Evolutionary conservation across 1,140 invertebrate species (phyloP).

Genomic region (Eupeodes corollae): DNA sequence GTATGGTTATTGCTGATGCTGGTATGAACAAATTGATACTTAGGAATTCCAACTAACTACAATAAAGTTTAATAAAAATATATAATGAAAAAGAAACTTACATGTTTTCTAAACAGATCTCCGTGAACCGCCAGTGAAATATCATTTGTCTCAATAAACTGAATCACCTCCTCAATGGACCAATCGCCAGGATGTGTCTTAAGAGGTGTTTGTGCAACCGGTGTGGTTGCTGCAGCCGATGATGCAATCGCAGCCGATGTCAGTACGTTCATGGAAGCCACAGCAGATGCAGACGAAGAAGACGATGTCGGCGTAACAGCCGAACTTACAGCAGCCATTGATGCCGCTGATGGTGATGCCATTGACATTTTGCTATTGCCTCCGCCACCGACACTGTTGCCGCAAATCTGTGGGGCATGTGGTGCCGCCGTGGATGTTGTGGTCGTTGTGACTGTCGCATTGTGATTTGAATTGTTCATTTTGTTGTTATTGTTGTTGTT

Average conservation of each 20-base stretch:
- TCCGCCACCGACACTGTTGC: conserved; percentile 18
- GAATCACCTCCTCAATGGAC: conserved; percentile 90
- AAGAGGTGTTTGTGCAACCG: conserved; percentile 19
- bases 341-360: conserved; percentile 34
- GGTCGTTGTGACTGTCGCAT: conserved; percentile 7
- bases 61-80: not conserved
- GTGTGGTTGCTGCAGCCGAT: conserved; percentile 17
- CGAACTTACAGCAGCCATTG: conserved; percentile 32
- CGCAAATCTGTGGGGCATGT: conserved; percentile 31
- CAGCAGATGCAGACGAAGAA: conserved; percentile 6
- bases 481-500: conserved; percentile 25
- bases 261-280: conserved; percentile 11
- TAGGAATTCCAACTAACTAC: no score
- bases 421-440: conserved; percentile 22
- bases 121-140: conserved; percentile 68
- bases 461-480: conserved; percentile 1
- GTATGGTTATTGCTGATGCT: no score
- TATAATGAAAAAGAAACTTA: conserved; percentile 44
- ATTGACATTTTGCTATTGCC: conserved; percentile 4
- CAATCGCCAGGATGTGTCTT: conserved; percentile 66
- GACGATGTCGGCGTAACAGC: conserved; percentile 5
- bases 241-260: conserved; percentile 1
- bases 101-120: conserved; percentile 89
- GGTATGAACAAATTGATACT: no score
- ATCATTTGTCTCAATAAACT: conserved; percentile 75